Evolutionary conservation across 2,797 vertebrate species (phyloP), one percentile per base, ranked within the genome.

Genomic region (Peromyscus aztecus): DNA sequence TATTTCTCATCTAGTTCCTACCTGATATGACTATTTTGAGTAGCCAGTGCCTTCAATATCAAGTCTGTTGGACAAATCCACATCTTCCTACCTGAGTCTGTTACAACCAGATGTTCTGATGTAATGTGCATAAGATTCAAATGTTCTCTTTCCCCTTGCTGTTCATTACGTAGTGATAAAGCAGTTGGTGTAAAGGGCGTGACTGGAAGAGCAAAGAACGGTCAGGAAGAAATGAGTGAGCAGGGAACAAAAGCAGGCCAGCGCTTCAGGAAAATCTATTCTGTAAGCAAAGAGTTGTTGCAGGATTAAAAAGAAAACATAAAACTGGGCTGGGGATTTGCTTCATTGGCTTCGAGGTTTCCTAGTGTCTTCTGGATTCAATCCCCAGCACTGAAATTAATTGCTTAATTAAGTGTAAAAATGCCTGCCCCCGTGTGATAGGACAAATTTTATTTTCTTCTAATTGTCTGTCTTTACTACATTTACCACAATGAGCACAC

Each of bases 391-490:
- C 17, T 46, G 23, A 57, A 92, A 37, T n/a, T n/a, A 61, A 37
- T 57, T 71, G 84, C 31, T 31, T 73, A 90, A 43, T 34, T 59
- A 75, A 78, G 67, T n/a, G 17, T 46, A 75, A 90, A 49, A n/a
- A 46, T 75, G 61, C 21, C 46, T 19, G 14, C 8, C 34, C 8
- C 16, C 8, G 2, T 19, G 27, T 52, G 19, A 40, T 61, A 55
- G 37, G 34, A 55, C 71, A 1, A 57, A 75, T 76, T 93, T 69
- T 77, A 40, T 55, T 78, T 84, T 90, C 23, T 96, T 89, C n/a
- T 91, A 46, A 31, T 82, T 55, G 95, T 95, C 90, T 89, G 3
- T 67, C 57, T 94, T 88, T 90, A 63, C 29, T 43, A 78, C 59
- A 6, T 82, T 92, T 92, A 82, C 31, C 89, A 59, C 23, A 76